phyloP scores from a whole-genome alignment of 2,113 vertebrate species.

The Rhea americana region DNA sequence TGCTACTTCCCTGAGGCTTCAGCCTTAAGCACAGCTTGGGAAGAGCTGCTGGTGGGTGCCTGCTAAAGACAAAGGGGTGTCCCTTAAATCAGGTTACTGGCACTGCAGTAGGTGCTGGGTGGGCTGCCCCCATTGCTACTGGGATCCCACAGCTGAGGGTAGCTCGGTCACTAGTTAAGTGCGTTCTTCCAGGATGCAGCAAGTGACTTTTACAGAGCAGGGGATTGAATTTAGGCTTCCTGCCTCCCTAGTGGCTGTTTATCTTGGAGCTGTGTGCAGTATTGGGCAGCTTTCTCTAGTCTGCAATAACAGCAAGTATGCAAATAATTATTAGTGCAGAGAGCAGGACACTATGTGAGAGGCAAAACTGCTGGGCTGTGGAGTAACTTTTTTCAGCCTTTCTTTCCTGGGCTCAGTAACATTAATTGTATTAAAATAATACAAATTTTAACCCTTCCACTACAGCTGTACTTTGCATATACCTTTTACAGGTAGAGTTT shows the following conservation, averaged over 20 bases:
- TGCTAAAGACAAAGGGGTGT: not conserved
- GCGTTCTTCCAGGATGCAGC: fast-evolving
- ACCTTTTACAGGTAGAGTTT: not conserved
- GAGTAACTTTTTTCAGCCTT: not conserved
- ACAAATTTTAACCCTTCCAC: not conserved
- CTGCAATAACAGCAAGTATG: not conserved
- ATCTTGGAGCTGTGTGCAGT: not conserved
- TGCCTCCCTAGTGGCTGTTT: not conserved
- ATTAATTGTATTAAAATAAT: not conserved
- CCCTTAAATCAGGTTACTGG: not conserved
- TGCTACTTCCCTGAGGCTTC: not conserved
- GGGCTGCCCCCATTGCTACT: not conserved
- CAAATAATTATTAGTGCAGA: not conserved
- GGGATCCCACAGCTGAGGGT: not conserved
- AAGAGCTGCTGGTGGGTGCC: not conserved
- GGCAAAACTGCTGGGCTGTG: not conserved
- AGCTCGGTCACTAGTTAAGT: fast-evolving
- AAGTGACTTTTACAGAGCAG: not conserved
- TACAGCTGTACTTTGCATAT: not conserved
- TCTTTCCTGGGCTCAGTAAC: not conserved
- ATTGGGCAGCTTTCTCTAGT: not conserved
- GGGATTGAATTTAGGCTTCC: not conserved
- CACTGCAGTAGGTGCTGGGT: fast-evolving
- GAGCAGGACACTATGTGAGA: not conserved
- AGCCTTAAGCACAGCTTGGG: not conserved